These are phyloP conservation scores for Laodelphax striatellus DNA, from an alignment of 1,140 invertebrate genomes.

Conservation along the genomic window DNA sequence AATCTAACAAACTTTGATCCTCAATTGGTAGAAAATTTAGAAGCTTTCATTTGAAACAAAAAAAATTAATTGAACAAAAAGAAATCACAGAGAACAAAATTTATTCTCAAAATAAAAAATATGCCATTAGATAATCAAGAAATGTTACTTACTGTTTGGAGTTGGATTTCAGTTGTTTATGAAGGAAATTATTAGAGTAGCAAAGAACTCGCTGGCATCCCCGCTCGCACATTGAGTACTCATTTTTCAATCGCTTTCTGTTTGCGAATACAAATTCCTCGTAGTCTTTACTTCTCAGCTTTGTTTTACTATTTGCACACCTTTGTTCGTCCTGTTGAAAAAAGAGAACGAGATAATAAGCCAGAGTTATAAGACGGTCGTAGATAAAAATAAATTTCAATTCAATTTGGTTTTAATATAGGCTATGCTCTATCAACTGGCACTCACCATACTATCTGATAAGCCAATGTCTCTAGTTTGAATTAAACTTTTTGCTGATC, in stretches of 20 bases:
- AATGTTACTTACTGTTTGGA: background rate
- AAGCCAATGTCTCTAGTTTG: background rate
- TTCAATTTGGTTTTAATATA: too few relatives aligned
- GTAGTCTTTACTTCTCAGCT: conserved; percentile 7
- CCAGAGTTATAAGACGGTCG: too few relatives aligned
- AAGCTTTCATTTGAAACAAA: too few relatives aligned
- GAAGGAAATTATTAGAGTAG: conserved; percentile 19
- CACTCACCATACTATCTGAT: too few relatives aligned
- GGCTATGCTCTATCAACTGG: too few relatives aligned
- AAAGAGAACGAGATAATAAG: conserved; percentile 1
- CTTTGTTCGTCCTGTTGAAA: background rate
- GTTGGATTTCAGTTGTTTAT: conserved; percentile 15
- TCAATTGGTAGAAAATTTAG: too few relatives aligned
- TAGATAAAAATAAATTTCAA: too few relatives aligned
- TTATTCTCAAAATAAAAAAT: too few relatives aligned
- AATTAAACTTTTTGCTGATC: background rate
- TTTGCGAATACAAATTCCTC: conserved; percentile 14
- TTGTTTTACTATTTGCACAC: background rate
- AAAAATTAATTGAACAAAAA: too few relatives aligned
- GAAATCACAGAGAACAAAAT: background rate
- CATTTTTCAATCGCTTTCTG: conserved; percentile 3
- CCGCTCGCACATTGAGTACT: conserved; percentile 14
- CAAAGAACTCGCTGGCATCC: conserved; percentile 11
- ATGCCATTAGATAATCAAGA: too few relatives aligned
- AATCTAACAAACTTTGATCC: too few relatives aligned